phyloP scores from a whole-genome alignment of 2,113 vertebrate genomes.

The Gallinago paraguaiae region DNA sequence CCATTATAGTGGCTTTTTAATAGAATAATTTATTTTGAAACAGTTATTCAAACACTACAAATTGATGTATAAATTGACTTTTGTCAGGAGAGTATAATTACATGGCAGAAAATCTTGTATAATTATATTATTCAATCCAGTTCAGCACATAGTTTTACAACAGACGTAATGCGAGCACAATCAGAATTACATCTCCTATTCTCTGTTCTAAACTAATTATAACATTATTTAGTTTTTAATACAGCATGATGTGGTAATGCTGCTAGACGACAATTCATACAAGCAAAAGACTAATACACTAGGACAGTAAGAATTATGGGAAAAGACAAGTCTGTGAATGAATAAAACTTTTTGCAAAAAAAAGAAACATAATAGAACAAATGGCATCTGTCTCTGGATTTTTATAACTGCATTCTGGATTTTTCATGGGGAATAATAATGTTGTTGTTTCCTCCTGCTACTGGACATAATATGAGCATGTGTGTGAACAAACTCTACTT shows the following conservation, averaged over 20 bases:
- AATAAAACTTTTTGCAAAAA: not conserved
- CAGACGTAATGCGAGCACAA: not conserved
- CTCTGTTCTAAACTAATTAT: constrained; percentile 31
- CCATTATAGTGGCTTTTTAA: not conserved
- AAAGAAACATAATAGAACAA: not conserved
- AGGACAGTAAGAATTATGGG: not conserved
- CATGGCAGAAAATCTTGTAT: constrained; percentile 26
- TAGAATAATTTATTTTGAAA: constrained; percentile 38
- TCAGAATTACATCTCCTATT: constrained; percentile 33
- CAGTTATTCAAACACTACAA: constrained; percentile 29
- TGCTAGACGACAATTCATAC: not conserved
- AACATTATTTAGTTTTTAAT: constrained; percentile 19
- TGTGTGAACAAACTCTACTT: not conserved
- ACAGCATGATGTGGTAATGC: not conserved
- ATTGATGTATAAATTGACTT: constrained; percentile 56
- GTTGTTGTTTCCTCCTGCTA: not conserved
- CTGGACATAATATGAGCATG: fast-evolving
- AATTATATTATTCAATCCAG: constrained; percentile 40
- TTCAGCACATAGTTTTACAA: constrained; percentile 25
- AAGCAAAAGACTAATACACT: not conserved
- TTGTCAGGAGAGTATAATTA: constrained; percentile 45
- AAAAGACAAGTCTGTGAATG: not conserved
- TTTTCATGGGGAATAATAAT: not conserved
- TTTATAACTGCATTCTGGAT: not conserved
- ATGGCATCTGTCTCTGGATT: not conserved